Evolutionary conservation across 1,140 invertebrate genomes (phyloP).

Genomic region (Rhagoletis zephyria): DNA sequence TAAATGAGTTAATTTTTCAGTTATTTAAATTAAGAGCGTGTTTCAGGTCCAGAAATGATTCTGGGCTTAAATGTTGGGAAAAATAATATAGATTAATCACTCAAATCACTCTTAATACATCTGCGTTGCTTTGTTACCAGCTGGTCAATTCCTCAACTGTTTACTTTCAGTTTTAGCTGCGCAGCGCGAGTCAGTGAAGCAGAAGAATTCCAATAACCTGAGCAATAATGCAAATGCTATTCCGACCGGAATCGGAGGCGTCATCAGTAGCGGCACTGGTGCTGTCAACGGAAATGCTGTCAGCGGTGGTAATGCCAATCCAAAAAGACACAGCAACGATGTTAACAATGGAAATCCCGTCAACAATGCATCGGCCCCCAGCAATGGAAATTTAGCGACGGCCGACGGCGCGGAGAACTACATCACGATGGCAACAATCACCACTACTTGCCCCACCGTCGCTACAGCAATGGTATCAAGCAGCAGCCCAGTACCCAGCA

Average conservation of each 20-base stretch:
- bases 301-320: conserved; percentile 21
- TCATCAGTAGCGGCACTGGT: conserved; percentile 51
- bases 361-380: conserved; percentile 38
- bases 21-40: too few species aligned
- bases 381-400: conserved; percentile 13
- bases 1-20: too few species aligned
- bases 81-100: too few species aligned
- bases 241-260: conserved; percentile 59
- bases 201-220: conserved; percentile 67
- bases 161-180: conserved; percentile 63
- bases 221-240: conserved; percentile 65
- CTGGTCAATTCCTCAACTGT: neutral
- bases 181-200: conserved; percentile 68
- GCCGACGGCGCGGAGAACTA: neutral
- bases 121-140: too few species aligned
- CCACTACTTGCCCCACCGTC: conserved; percentile 55
- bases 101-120: too few species aligned
- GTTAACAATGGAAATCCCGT: conserved; percentile 55
- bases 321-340: conserved; percentile 53
- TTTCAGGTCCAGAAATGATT: too few species aligned
- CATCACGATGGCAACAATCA: conserved; percentile 9
- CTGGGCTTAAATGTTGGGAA: too few species aligned
- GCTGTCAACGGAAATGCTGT: conserved; percentile 58
- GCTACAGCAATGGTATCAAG: conserved; percentile 57
- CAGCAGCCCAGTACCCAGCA: conserved; percentile 62